Conservation (phyloP, 2,797 vertebrate genomes). For the Crenuchus spilurus region DNA sequence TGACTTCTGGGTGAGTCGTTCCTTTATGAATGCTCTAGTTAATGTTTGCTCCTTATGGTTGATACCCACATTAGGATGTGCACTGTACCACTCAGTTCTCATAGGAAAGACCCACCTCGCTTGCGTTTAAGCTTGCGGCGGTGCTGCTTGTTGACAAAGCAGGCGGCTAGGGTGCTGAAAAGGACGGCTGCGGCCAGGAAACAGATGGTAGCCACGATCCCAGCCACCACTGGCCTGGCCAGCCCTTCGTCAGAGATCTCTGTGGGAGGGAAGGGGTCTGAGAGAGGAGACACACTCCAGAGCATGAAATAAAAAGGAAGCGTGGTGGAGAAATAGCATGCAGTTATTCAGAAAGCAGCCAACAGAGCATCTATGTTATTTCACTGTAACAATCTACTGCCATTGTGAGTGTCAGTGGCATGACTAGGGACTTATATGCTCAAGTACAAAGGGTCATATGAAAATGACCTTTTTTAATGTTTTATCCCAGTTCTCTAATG, state of each 20-base stretch:
- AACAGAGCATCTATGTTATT: constrained; percentile 37
- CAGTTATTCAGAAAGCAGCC: constrained; percentile 52
- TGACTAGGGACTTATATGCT: neutral
- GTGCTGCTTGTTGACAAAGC: constrained; percentile 98
- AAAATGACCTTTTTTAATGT: neutral
- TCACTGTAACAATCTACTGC: constrained; percentile 7
- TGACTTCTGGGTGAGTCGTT: no score
- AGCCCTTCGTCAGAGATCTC: constrained; percentile 94
- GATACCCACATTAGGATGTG: neutral
- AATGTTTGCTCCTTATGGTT: neutral
- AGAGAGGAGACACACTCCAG: constrained; percentile 52
- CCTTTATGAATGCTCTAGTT: neutral
- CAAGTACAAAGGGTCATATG: neutral
- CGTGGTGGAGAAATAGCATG: constrained; percentile 45
- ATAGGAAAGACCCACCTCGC: constrained; percentile 83
- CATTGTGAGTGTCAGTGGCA: neutral
- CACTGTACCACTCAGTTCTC: neutral
- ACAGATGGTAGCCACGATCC: constrained; percentile 97
- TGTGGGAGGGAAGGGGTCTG: constrained; percentile 92
- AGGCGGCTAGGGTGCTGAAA: constrained; percentile 97
- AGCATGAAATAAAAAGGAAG: constrained; percentile 56
- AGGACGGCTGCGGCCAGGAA: constrained; percentile 96
- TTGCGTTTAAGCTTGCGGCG: constrained; percentile 97
- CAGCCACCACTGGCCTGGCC: constrained; percentile 94
- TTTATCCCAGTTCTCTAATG: neutral